Conservation (phyloP, 2,888 invertebrate genomes). For the Plagiodera versicolora region DNA sequence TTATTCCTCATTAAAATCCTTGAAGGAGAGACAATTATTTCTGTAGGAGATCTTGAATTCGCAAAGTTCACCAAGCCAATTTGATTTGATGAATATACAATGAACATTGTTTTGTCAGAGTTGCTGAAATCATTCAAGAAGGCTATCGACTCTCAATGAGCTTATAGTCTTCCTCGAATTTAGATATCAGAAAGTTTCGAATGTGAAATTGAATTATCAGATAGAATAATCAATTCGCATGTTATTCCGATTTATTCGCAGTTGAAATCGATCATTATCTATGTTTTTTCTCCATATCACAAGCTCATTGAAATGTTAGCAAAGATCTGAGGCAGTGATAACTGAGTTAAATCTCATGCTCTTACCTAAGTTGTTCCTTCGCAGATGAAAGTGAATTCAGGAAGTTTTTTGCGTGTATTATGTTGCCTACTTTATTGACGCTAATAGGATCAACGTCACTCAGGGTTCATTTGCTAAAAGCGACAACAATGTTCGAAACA, state of each 20-base stretch:
- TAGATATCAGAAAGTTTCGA: not conserved
- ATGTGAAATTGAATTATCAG: not conserved
- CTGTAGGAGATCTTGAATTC: too few species aligned
- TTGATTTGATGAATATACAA: too few species aligned
- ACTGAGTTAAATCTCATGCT: constrained; percentile 11
- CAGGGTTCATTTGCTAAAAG: constrained; percentile 16
- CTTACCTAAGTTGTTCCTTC: constrained; percentile 23
- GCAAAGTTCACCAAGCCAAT: too few species aligned
- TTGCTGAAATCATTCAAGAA: not conserved
- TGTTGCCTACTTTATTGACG: constrained; percentile 22
- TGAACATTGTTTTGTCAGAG: too few species aligned
- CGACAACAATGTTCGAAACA: constrained; percentile 4
- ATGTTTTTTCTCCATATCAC: constrained; percentile 26
- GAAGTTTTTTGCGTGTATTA: constrained; percentile 31
- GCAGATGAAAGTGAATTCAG: constrained; percentile 31
- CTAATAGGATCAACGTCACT: constrained; percentile 25
- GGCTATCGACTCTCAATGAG: not conserved
- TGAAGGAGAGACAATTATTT: too few species aligned
- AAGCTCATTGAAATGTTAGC: constrained; percentile 27
- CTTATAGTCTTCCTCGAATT: not conserved
- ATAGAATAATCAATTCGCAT: not conserved
- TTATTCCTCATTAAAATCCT: too few species aligned
- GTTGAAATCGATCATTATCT: constrained; percentile 19
- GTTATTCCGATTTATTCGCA: not conserved
- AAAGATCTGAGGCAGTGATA: constrained; percentile 25